These are phyloP conservation scores for Buphagus erythrorhynchus DNA, from an alignment of 2,797 vertebrate genomes.

Conservation along the genomic window DNA sequence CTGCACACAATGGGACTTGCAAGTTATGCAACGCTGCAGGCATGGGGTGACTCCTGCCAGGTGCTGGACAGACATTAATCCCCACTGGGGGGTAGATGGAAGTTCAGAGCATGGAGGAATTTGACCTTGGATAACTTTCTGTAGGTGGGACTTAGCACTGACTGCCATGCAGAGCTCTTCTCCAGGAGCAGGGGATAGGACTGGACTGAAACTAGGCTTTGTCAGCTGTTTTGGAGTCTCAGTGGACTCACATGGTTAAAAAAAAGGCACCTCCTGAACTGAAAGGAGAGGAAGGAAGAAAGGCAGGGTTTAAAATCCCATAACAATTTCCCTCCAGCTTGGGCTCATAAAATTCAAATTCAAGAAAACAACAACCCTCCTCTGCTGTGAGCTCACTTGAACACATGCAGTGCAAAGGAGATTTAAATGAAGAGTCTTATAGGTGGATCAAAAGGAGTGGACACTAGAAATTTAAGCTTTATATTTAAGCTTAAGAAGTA, in stretches of 20 bases:
- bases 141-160: not conserved
- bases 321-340: not conserved
- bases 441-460: not conserved
- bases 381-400: not conserved
- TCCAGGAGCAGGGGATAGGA: not conserved
- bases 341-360: not conserved
- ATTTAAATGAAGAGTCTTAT: not conserved
- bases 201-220: not conserved
- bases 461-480: not conserved
- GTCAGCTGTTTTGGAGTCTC: not conserved
- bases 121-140: conserved; percentile 57
- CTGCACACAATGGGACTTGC: not conserved
- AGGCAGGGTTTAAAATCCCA: not conserved
- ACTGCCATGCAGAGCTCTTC: not conserved
- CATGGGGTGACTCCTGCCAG: conserved; percentile 3
- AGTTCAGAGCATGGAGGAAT: conserved; percentile 11
- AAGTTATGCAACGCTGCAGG: not conserved
- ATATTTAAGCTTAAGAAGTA: not conserved
- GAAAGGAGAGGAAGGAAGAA: not conserved
- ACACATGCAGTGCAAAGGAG: not conserved
- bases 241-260: not conserved
- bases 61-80: conserved; percentile 7
- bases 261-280: not conserved
- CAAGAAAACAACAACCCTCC: not conserved
- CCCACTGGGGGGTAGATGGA: not conserved